phyloP scores from a whole-genome alignment of 1,140 invertebrate species.

The Oryctes rhinoceros region DNA sequence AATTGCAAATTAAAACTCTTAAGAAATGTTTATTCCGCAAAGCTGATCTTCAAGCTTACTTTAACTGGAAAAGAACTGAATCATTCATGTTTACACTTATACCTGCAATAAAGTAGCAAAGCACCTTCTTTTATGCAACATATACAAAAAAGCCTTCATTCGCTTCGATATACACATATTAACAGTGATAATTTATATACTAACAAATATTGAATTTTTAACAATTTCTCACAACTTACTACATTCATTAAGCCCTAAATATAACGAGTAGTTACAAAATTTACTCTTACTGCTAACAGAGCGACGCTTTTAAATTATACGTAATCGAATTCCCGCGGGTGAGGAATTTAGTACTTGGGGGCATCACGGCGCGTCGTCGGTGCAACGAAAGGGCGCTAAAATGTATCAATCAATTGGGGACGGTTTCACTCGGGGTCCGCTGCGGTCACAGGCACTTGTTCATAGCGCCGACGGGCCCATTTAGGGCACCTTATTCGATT shows the following conservation, averaged over 20 bases:
- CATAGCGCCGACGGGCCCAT: slow-evolving; percentile 45
- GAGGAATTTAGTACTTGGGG: background rate
- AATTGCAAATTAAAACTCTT: too few relatives aligned
- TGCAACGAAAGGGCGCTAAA: slow-evolving; percentile 23
- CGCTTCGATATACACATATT: too few relatives aligned
- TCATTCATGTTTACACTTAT: too few relatives aligned
- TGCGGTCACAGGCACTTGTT: slow-evolving; percentile 43
- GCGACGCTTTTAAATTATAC: slow-evolving; percentile 17
- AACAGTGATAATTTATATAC: too few relatives aligned
- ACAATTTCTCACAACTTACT: background rate
- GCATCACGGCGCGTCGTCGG: background rate
- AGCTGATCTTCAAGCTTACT: too few relatives aligned
- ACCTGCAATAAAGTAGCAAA: too few relatives aligned
- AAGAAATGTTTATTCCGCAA: too few relatives aligned
- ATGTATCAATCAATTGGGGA: slow-evolving; percentile 43
- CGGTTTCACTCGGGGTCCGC: slow-evolving; percentile 25
- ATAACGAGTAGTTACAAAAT: too few relatives aligned
- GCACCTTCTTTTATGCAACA: too few relatives aligned
- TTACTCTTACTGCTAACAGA: background rate
- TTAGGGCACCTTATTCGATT: slow-evolving; percentile 46
- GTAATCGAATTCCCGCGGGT: slow-evolving; percentile 24
- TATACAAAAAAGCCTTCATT: too few relatives aligned
- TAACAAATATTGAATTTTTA: background rate
- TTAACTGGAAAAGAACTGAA: too few relatives aligned
- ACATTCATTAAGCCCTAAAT: too few relatives aligned